Evolutionary conservation across 2,797 vertebrate species (phyloP), one percentile per base, ranked within the genome.

Genomic region (Aphelocoma californica): DNA sequence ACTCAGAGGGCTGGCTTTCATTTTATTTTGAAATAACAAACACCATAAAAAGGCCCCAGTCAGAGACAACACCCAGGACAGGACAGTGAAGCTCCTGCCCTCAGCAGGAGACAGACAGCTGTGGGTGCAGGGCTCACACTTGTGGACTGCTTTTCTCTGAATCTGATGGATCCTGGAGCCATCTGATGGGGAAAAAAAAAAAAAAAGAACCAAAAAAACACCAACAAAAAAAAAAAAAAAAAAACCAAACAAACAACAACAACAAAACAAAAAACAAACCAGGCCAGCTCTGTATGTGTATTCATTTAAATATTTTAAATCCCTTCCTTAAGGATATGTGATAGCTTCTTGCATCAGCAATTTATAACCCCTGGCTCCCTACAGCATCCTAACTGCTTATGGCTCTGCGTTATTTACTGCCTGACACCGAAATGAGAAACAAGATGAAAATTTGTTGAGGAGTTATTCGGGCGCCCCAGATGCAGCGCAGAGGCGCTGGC

Each of bases 321-420:
- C 69, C 32, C 32, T 86, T 92, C 69, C 84, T 84, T 88, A 88
- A 92, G 81, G 69, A 78, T 81, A 66, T 61, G 44, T 53, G 72
- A 96, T 56, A 58, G 83, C n/a, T 90, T 78, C 84, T 67, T 88
- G 65, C 94, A 83, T 40, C 81, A 74, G 53, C 81, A 86, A n/a
- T 90, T 94, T 86, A 58, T 81, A 92, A 74, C 50, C 81, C 64
- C 80, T 18, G 53, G 28, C 73, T 92, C 45, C 65, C 69, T 14
- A 10, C 69, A 81, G 77, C 91, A 90, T 70, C 69, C 65, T 20
- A 31, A 53, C 34, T 74, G 56, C 51, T 86, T 62, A 51, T 44
- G 23, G 93, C 70, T 74, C 57, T 21, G 25, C 28, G 31, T 88
- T 90, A 92, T 92, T 94, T 81, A 86, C 86, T 81, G 70, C 81